These are phyloP conservation scores for Siphamia tubifer DNA, from an alignment of 2,113 vertebrate genomes.

Conservation along the genomic window DNA sequence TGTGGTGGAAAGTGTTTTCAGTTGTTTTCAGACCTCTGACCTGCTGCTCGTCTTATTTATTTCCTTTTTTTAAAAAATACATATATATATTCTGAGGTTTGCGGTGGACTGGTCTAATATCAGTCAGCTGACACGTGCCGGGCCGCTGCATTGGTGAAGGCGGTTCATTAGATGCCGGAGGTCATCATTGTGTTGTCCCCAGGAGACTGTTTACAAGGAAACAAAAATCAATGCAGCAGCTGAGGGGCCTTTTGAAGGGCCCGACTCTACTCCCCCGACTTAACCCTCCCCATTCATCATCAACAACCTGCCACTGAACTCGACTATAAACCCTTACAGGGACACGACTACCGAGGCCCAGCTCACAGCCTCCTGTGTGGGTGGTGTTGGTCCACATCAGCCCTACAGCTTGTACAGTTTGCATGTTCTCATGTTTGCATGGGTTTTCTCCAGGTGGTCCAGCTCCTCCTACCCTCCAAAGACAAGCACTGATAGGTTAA, in stretches of 20 bases:
- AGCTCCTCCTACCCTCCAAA: too few relatives aligned
- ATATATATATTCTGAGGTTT: not conserved
- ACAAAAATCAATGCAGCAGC: constrained; percentile 58
- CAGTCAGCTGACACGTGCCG: constrained; percentile 3
- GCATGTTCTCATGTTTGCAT: too few relatives aligned
- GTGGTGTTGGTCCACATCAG: not conserved
- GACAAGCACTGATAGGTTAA: too few relatives aligned
- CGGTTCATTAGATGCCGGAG: constrained; percentile 27
- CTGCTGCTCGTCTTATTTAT: not conserved
- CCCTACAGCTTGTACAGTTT: too few relatives aligned
- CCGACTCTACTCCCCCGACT: constrained; percentile 42
- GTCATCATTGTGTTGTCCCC: constrained; percentile 33
- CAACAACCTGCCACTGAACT: constrained; percentile 47
- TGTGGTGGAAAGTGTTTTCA: too few relatives aligned
- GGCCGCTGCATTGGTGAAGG: not conserved
- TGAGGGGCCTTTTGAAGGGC: constrained; percentile 51
- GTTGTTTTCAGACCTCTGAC: not conserved
- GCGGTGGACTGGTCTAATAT: constrained; percentile 6
- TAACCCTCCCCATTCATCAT: constrained; percentile 60
- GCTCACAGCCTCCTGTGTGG: not conserved
- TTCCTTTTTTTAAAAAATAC: constrained; percentile 5
- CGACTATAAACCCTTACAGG: constrained; percentile 32
- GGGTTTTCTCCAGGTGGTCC: too few relatives aligned
- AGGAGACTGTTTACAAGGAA: constrained; percentile 38
- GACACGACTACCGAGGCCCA: constrained; percentile 2